A percentile compares a stretch with the other conserved stretches of the same genome.
phyloP scores from a whole-genome alignment of 2,113 vertebrate species.

The Motacilla tschutschensis region DNA sequence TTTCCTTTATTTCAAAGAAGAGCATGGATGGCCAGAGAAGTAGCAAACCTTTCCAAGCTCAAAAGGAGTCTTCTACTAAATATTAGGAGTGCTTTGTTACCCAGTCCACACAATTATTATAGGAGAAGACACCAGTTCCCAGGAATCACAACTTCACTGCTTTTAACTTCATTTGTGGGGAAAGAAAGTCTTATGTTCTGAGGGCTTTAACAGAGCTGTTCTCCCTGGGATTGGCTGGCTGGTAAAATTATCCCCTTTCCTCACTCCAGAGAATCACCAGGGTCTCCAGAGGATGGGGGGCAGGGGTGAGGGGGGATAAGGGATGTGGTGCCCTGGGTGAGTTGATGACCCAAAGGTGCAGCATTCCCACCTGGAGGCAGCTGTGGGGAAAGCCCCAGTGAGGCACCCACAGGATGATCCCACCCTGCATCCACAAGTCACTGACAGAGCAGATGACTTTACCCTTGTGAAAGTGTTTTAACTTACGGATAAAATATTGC shows the following conservation, averaged over 20 bases:
- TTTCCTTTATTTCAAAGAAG: not conserved
- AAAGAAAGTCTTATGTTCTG: not conserved
- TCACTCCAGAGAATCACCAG: not conserved
- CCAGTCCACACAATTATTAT: not conserved
- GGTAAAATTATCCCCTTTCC: not conserved
- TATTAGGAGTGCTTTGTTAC: not conserved
- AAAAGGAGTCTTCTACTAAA: not conserved
- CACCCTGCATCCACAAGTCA: not conserved
- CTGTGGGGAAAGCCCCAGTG: accelerated
- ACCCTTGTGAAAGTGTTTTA: not conserved
- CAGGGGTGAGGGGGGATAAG: too few species aligned
- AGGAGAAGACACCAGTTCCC: not conserved
- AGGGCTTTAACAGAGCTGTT: not conserved
- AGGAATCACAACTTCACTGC: not conserved
- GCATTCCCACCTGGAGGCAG: accelerated
- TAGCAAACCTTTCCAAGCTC: not conserved
- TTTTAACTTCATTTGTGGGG: not conserved
- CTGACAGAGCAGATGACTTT: not conserved
- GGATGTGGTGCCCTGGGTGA: not conserved
- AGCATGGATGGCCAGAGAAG: not conserved
- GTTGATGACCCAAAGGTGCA: not conserved
- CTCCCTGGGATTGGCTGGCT: not conserved
- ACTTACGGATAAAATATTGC: constrained; percentile 18
- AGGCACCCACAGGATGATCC: accelerated
- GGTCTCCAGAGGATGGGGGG: not conserved